Evolutionary conservation across 2,888 invertebrate genomes (phyloP), one percentile per base, ranked within the genome.

Genomic region (Allophyes oxyacanthae): DNA sequence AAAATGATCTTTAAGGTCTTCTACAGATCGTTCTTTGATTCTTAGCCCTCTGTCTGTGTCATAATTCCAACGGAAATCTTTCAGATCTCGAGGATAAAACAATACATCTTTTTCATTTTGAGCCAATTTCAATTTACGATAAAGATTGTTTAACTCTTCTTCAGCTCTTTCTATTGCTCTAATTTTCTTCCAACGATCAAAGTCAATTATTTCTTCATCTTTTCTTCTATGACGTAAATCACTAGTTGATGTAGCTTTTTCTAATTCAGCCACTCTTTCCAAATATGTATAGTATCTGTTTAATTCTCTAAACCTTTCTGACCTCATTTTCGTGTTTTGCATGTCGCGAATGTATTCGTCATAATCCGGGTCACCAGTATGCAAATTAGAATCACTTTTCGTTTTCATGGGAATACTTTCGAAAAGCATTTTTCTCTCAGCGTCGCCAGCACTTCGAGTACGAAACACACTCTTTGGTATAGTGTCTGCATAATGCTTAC

Each of bases 11-110:
- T 96, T 96, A 8, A 98, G 95, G 87, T 98, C 97, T 85, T 97
- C 97, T 0, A 98, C 97, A 0, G 98, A 98, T 82, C 97, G 97
- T 84, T 98, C 97, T 84, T 97, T 98, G 34, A 96, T 95, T 77
- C 97, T 95, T 33, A 99, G 89, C 0, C 98, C 97, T 66, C 96
- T 94, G 80, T 98, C 98, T 25, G 93, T 93, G 52, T 96, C 96
- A 30, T 95, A 95, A 64, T 95, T 96, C 98, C 98, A 98, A 64
- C 96, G 95, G 41, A 96, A 95, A 43, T 96, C 96, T 53, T 96
- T 96, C 0, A 96, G 89, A 75, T 97, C 96, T 78, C 96, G 96
- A 0, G 98, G 96, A 42, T 96, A 95, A 88, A 97, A 98, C 13
- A 98, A 91, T 76, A 98, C 96, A 82, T 98, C 98, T 65, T 97